These are phyloP conservation scores for Rhinella marina DNA, from an alignment of 2,797 vertebrate species.

Conservation along the genomic window DNA sequence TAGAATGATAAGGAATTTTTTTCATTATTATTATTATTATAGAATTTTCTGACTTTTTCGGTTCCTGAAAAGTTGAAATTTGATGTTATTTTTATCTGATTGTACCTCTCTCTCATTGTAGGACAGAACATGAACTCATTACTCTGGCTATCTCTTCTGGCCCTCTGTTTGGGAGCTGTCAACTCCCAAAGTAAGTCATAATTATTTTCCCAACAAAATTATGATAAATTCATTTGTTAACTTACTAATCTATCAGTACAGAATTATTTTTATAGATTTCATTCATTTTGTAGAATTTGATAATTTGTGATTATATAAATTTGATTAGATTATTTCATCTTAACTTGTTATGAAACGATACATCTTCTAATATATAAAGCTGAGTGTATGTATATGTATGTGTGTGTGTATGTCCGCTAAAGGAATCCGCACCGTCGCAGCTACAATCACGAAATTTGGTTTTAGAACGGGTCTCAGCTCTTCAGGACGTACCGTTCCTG, in stretches of 20 bases:
- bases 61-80: background rate
- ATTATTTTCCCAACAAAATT: background rate
- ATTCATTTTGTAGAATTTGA: too few relatives aligned
- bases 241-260: too few relatives aligned
- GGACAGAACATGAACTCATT: conserved; percentile 19
- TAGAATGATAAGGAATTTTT: background rate
- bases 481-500: too few relatives aligned
- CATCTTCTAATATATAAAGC: too few relatives aligned
- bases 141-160: background rate
- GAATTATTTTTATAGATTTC: too few relatives aligned
- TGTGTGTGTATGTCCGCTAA: too few relatives aligned
- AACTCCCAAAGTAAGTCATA: conserved; percentile 30
- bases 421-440: too few relatives aligned
- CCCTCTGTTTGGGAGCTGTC: conserved; percentile 18
- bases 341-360: background rate
- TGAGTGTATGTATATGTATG: too few relatives aligned
- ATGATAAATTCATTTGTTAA: too few relatives aligned
- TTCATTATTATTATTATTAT: background rate
- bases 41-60: background rate
- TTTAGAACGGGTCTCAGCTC: too few relatives aligned
- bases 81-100: background rate
- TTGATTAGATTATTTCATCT: background rate
- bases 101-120: background rate
- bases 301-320: too few relatives aligned
- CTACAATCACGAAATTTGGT: too few relatives aligned